A percentile compares a stretch with the other conserved stretches of the same genome.
phyloP scores from a whole-genome alignment of 2,888 invertebrate species.

The Sinotaia quadrata region DNA sequence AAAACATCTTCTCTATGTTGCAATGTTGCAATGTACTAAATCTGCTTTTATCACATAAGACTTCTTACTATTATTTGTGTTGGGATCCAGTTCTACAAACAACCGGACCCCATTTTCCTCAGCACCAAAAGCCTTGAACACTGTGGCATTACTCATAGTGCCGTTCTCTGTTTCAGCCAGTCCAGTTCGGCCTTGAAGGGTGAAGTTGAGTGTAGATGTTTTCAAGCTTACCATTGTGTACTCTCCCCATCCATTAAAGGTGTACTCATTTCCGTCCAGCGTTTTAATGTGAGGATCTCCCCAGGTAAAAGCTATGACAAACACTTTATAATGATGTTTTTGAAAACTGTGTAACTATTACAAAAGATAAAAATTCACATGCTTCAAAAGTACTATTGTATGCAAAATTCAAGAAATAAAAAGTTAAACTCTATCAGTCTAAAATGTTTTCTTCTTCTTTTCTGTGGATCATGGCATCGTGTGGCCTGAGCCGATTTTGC shows the following conservation, averaged over 20 bases:
- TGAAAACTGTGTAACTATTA: too few relatives aligned
- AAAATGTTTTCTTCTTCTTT: too few relatives aligned
- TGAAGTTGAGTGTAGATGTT: background rate
- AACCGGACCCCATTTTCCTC: slow-evolving; percentile 6
- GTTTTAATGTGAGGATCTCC: slow-evolving; percentile 47
- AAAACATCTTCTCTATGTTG: too few relatives aligned
- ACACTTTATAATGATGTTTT: background rate
- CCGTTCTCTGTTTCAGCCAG: slow-evolving; percentile 21
- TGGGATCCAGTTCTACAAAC: slow-evolving; percentile 7
- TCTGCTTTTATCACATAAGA: too few relatives aligned
- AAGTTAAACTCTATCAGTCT: too few relatives aligned
- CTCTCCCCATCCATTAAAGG: slow-evolving; percentile 45
- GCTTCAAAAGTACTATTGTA: too few relatives aligned
- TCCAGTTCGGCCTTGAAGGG: slow-evolving; percentile 34
- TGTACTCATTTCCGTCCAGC: slow-evolving; percentile 34
- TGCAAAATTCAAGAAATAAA: too few relatives aligned
- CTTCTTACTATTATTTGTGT: slow-evolving; percentile 1
- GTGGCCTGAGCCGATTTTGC: too few relatives aligned
- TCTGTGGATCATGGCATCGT: too few relatives aligned
- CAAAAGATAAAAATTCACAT: too few relatives aligned
- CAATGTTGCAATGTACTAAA: too few relatives aligned
- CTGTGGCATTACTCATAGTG: slow-evolving; percentile 3
- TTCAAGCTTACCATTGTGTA: slow-evolving; percentile 29
- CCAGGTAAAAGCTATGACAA: slow-evolving; percentile 15
- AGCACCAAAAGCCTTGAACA: slow-evolving; percentile 11